Percentiles rank a stretch among this genome's conserved stretches.
These are phyloP conservation scores for Arenaria interpres DNA, from an alignment of 2,113 vertebrate species.

Conservation along the genomic window DNA sequence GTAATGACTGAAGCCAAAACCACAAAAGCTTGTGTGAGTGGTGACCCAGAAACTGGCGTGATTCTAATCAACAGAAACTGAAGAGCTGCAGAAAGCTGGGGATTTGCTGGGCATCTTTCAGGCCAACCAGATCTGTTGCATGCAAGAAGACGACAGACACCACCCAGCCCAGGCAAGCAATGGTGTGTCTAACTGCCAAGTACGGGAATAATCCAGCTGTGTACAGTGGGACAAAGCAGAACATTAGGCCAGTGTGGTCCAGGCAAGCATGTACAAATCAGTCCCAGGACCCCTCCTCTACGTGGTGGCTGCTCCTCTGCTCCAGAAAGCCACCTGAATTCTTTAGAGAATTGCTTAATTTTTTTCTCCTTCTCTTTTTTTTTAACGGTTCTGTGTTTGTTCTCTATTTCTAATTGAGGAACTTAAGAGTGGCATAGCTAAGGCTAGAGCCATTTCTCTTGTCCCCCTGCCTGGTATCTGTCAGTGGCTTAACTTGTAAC, in stretches of 20 bases:
- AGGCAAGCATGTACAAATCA: background rate
- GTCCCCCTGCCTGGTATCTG: background rate
- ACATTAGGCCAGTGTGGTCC: background rate
- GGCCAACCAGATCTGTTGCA: background rate
- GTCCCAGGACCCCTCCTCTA: background rate
- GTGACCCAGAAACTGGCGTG: background rate
- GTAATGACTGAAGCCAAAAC: background rate
- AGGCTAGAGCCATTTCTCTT: background rate
- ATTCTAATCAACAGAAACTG: background rate
- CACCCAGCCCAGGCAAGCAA: background rate
- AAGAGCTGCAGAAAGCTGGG: background rate
- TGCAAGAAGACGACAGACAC: background rate
- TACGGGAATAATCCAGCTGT: background rate
- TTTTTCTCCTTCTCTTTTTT: background rate
- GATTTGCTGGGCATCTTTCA: background rate
- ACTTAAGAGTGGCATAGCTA: background rate
- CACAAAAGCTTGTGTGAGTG: background rate
- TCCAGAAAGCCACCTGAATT: background rate
- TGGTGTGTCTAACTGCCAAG: background rate
- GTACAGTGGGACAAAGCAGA: background rate
- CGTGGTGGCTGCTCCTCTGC: background rate
- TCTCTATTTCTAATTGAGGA: constrained; percentile 36
- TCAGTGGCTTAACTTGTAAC: background rate
- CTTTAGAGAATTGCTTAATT: background rate
- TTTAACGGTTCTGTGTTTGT: background rate